Evolutionary conservation across 2,888 invertebrate species (phyloP), one percentile per base, ranked within the genome.

Genomic region (Atethmia centrago): DNA sequence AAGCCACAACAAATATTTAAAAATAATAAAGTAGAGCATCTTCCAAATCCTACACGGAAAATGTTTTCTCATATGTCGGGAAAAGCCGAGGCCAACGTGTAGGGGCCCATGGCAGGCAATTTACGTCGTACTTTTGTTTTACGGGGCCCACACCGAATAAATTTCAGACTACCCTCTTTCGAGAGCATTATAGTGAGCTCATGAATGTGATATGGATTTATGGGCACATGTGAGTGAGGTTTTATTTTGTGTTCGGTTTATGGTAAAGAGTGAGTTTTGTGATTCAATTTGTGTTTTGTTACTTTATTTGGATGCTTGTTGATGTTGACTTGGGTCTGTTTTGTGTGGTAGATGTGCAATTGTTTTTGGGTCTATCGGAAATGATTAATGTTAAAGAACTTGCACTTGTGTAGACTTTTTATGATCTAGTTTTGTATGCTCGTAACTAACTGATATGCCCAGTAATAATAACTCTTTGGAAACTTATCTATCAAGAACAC

Each of bases 1-100:
- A 58, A 47, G 2, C 3, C 0, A 19, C 8, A 53, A 3, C n/a
- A 1, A 45, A 1, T 58, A n/a, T 47, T 12, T 19, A 16, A 10
- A 74, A 73, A 73, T 76, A 66, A 28, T 64, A 9, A 90, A 88
- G 92, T 93, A 92, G 95, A 95, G 95, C 89, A 92, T 74, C 88
- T 77, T 87, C 3, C 73, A 47, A 9, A 76, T 73, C 79, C 74
- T 84, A 85, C 86, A 89, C 90, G 92, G 92, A 94, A 95, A 95
- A 95, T 93, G 91, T 95, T 95, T 93, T 94, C 95, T 95, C 95
- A 95, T 95, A 95, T 95, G 95, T 92, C 90, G 92, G 93, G 92
- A 95, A 95, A 95, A 93, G 93, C 93, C 88, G 90, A 87, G 88
- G 94, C 92, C 94, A 94, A 93, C 95, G 94, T 94, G 93, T 88